Evolutionary conservation across 2,797 vertebrate species (phyloP), one percentile per base, ranked within the genome.

Genomic region (Acridotheres tristis): DNA sequence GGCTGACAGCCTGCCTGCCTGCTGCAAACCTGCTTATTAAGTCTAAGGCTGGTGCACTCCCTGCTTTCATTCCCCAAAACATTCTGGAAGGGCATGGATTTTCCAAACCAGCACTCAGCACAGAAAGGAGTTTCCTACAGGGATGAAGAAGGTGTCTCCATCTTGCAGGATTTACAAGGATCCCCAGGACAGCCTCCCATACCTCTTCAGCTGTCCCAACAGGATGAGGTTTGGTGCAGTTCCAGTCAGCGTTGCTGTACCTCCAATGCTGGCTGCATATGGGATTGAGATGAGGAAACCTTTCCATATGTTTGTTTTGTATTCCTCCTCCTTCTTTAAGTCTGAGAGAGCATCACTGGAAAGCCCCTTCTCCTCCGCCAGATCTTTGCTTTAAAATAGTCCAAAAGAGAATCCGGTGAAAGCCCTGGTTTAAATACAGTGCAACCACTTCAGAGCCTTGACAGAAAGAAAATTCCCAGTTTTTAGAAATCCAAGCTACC

Each of bases 271-370:
- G 94, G 99, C 99, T 0, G 99, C 98, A 0, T 99, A 99, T 1
- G 99, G 99, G 84, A 99, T 99, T 57, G 98, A 99, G 95, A 99
- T 99, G 79, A 99, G 97, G 97, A 99, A 99, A 38, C 99, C 99
- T 96, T 99, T 99, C 99, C 99, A 99, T 89, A 99, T 98, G 88
- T 98, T 98, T 74, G 98, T 93, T 97, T 98, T 98, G 91, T 98
- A 98, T 88, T 98, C 97, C 1, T 99, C 96, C 92, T 99, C 99
- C 50, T 97, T 94, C 74, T 85, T 98, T 93, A 98, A 94, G 73
- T 98, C 98, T 13, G 98, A 96, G 2, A 97, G 83, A 19, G 96
- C 96, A 75, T 97, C 97, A 2, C 48, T 43, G 7, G 95, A 62
- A 19, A 96, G 34, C 23, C 99, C 98, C 8, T 79, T 91, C 85